Evolutionary conservation across 2,113 vertebrate genomes (phyloP).

Genomic region (Erythrocebus patas): DNA sequence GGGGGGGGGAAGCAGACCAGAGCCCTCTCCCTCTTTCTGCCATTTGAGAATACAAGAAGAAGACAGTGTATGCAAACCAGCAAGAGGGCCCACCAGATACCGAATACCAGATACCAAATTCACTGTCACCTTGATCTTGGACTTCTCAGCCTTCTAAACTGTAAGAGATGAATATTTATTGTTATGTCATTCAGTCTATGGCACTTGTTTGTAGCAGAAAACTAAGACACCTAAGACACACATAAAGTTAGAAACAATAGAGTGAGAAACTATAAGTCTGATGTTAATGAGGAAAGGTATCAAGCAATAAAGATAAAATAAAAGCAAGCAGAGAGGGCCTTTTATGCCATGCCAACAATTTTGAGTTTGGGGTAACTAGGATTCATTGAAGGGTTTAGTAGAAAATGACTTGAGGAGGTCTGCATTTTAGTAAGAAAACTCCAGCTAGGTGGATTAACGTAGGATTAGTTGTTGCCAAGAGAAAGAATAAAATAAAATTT

Average conservation of each 20-base stretch:
- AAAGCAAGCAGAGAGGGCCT: neutral
- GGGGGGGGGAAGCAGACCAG: neutral
- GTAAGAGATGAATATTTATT: neutral
- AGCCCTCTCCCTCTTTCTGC: neutral
- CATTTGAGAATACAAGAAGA: neutral
- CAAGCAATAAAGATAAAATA: neutral
- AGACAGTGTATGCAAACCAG: neutral
- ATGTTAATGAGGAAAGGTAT: neutral
- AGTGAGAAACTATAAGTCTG: neutral
- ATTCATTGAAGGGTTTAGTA: neutral
- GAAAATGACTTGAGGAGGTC: neutral
- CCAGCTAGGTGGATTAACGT: neutral
- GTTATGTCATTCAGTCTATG: neutral
- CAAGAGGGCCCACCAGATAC: neutral
- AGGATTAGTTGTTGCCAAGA: neutral
- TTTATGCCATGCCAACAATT: neutral
- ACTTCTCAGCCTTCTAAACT: neutral
- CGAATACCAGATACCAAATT: neutral
- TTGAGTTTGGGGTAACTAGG: neutral
- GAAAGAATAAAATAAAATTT: neutral
- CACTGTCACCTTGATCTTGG: neutral
- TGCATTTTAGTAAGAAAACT: neutral
- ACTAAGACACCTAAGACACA: neutral
- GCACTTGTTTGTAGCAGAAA: neutral
- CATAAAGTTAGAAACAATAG: neutral